Evolutionary conservation across 2,888 invertebrate genomes (phyloP), one percentile per base, ranked within the genome.

Genomic region (Oligia latruncula): DNA sequence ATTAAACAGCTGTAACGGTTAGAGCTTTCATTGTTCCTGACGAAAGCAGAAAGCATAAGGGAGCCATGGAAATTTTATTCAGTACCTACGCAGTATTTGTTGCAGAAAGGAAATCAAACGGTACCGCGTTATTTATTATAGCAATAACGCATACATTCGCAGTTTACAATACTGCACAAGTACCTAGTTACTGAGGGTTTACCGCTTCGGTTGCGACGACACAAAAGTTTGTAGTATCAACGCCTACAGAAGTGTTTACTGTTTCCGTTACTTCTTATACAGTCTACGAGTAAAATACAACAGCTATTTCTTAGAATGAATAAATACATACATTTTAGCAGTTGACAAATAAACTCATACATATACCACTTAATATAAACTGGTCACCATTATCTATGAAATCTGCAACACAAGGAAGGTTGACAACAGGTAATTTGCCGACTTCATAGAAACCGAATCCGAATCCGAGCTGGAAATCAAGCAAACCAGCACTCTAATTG

Each of bases 61-160:
- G 68, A 60, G 80, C 29, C 35, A 60, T 80, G 67, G 77, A 74
- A 72, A 65, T 68, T 71, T 35, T 83, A 85, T 80, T 77, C 43
- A 84, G 64, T 72, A 52, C 66, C 62, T 60, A 76, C n/a, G 17
- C 66, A 80, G 58, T 58, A 17, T 52, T 71, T 64, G 68, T 55
- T 35, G 58, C 62, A 35, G 52, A 66, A 66, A 76, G 49, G 58
- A 72, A 80, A 71, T 80, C 74, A 84, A 77, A 84, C 64, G 64
- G 49, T 29, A 84, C 84, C 81, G 84, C 81, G 1, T 52, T 74
- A 71, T 84, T 84, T 84, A 84, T 73, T 78, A 80, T 55, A 64
- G 81, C 49, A 78, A 71, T 75, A 78, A 75, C 66, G 58, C 62
- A 74, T 81, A 75, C 66, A 78, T 78, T 84, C 11, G 52, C 75